Evolutionary conservation across 2,113 vertebrate species (phyloP).

Genomic region (Phyllopteryx taeniolatus): DNA sequence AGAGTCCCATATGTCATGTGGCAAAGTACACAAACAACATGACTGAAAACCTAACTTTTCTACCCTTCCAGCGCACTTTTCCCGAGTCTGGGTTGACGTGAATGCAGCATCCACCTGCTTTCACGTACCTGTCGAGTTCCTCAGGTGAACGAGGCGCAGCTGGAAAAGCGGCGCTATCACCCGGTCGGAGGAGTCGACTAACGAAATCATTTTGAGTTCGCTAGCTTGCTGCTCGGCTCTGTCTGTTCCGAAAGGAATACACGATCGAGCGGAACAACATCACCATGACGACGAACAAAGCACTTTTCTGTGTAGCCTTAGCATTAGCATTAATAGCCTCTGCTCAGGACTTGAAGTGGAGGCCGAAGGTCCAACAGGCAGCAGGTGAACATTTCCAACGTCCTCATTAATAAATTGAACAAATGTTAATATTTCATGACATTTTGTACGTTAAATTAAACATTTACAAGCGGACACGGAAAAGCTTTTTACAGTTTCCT

Average conservation of each 20-base stretch:
- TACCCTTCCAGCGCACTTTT: too few species aligned
- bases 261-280: too few species aligned
- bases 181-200: conserved; percentile 30
- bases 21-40: too few species aligned
- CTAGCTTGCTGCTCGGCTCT: background rate
- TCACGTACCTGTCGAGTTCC: background rate
- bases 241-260: background rate
- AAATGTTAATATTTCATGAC: background rate
- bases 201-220: background rate
- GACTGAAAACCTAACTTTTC: too few species aligned
- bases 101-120: background rate
- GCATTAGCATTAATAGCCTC: background rate
- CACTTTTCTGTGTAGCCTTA: background rate
- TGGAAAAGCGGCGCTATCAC: conserved; percentile 30
- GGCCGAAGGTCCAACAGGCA: background rate
- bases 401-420: background rate
- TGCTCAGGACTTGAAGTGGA: background rate
- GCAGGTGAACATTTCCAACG: conserved; percentile 19
- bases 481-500: background rate
- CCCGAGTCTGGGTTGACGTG: background rate
- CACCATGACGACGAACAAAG: background rate
- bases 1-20: too few species aligned
- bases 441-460: background rate
- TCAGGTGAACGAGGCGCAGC: conserved; percentile 28
- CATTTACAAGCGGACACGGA: background rate